Evolutionary conservation across 2,113 vertebrate species (phyloP).

Genomic region (Zeus faber): DNA sequence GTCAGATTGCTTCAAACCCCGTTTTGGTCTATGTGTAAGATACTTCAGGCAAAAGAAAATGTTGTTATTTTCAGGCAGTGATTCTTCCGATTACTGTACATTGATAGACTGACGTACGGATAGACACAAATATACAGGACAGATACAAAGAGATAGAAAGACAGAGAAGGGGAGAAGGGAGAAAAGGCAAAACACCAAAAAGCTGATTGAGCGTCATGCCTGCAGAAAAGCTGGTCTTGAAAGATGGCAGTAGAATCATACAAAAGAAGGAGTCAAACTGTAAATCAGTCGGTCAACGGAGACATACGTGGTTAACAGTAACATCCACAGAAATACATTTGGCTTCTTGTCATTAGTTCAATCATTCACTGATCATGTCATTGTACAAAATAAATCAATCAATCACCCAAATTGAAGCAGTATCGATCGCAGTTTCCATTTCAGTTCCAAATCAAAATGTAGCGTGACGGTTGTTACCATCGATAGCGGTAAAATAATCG

Average conservation of each 20-base stretch:
- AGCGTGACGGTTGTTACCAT: too few relatives aligned
- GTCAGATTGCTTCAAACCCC: constrained; percentile 44
- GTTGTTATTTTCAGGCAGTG: constrained; percentile 51
- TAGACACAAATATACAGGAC: constrained; percentile 56
- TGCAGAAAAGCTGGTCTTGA: constrained; percentile 52
- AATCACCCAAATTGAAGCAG: constrained; percentile 49
- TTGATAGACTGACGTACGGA: constrained; percentile 46
- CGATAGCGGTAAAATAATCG: too few relatives aligned
- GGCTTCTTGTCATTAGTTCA: constrained; percentile 72
- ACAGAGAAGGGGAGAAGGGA: constrained; percentile 33
- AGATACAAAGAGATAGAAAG: constrained; percentile 31
- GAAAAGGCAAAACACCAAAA: constrained; percentile 12
- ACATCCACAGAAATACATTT: constrained; percentile 75
- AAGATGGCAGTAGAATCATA: constrained; percentile 73
- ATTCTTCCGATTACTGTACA: constrained; percentile 66
- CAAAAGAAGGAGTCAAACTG: constrained; percentile 54
- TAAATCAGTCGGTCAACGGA: constrained; percentile 44
- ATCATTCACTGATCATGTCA: constrained; percentile 67
- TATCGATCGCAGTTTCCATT: constrained; percentile 35
- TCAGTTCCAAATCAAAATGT: neutral
- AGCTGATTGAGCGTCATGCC: constrained; percentile 62
- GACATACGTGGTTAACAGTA: constrained; percentile 59
- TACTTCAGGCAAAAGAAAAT: constrained; percentile 13
- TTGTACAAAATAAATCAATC: constrained; percentile 35
- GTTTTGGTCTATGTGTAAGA: constrained; percentile 51